Base-by-base conservation (phyloP, 2,888 invertebrate genomes). In the Carabus problematicus region DNA sequence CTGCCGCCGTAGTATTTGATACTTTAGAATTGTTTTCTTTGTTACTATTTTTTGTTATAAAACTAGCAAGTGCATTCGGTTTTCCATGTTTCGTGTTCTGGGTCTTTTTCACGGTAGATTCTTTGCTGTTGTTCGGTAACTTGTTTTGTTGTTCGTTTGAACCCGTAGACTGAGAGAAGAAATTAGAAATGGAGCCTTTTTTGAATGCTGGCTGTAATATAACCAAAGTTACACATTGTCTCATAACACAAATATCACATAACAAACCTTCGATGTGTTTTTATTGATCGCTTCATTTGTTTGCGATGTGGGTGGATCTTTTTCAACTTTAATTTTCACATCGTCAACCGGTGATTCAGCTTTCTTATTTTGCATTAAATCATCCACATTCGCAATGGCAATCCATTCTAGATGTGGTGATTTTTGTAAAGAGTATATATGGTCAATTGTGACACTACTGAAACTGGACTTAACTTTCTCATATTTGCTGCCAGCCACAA, bases 361-460 rank as follows among this genome's bases (percentile, higher is more conserved):
- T 52, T 60, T 60, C 41, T 67, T 43, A n/a, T 60, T 43, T 9
- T 43, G 60, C 6, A 67, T 9, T 8, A 60, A 67, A 54, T 67
- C 67, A 60, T 67, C 59, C 9, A 67, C 60, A 18, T 60, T 67
- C 8, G 39, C 40, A 12, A 67, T 29, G 8, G 52, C 41, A 11
- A 12, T 41, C 67, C 67, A 67, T 8, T 67, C 67, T 8, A n/a
- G 19, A 3, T 60, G 18, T 29, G 40, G 14, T 42, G 60, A 67
- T 19, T 67, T 67, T 67, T 67, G 67, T 41, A 67, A 6, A 3
- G 67, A 67, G 29, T 67, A 67, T 42, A 67, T 54, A 19, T 67
- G 60, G 43, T 67, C 42, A 42, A 67, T 67, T 7, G 60, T 67
- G 41, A 67, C 39, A 40, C 14, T 54, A n/a, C 54, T 60, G 43